These are phyloP conservation scores for Typhlichthys eigenmanni DNA, from an alignment of 2,797 vertebrate genomes.

Conservation along the genomic window DNA sequence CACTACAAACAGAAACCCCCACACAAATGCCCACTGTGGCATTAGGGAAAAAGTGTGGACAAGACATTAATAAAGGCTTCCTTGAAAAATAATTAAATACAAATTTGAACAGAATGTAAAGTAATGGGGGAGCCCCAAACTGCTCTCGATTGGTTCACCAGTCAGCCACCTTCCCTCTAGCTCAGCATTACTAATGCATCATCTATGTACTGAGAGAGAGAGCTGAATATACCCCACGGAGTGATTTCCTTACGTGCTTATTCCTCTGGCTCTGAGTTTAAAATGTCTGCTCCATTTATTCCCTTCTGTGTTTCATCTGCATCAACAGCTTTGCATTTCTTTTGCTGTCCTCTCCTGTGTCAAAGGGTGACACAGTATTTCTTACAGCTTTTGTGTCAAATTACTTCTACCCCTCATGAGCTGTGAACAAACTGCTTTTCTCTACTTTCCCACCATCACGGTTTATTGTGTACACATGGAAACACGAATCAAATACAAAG, in stretches of 20 bases:
- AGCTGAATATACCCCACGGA: background rate
- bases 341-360: background rate
- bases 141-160: too few species aligned
- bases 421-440: background rate
- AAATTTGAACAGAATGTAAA: too few species aligned
- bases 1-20: too few species aligned
- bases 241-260: slow-evolving; percentile 7
- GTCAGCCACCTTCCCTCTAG: too few species aligned
- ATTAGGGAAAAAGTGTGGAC: too few species aligned
- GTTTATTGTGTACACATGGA: background rate
- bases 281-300: slow-evolving; percentile 15
- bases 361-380: background rate
- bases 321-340: background rate
- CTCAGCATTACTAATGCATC: too few species aligned
- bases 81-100: too few species aligned
- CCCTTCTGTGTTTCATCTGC: slow-evolving; percentile 7
- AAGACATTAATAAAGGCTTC: too few species aligned
- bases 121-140: too few species aligned
- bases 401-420: background rate
- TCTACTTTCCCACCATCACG: too few species aligned
- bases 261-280: slow-evolving; percentile 9
- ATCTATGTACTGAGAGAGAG: too few species aligned
- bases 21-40: too few species aligned
- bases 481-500: background rate
- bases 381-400: background rate